Percentiles rank a stretch among this genome's conserved stretches.
Evolutionary conservation across 1,140 invertebrate genomes (phyloP).

Genomic region (Papilio polyxenes): DNA sequence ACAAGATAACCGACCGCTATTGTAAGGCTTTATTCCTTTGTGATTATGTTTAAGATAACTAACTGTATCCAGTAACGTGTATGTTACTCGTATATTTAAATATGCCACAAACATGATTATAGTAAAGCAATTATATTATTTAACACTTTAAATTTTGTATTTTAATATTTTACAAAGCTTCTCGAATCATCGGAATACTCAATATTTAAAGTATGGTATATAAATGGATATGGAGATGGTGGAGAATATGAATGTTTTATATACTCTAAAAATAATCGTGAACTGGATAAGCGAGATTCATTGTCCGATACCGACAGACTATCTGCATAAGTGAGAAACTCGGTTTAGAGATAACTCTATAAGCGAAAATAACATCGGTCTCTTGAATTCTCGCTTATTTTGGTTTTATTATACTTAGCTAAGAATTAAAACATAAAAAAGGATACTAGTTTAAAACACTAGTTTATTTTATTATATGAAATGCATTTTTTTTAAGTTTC

Average conservation of each 20-base stretch:
- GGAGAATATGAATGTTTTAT: too few relatives aligned
- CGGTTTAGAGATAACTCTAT: too few relatives aligned
- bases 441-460: not conserved
- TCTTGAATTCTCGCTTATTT: too few relatives aligned
- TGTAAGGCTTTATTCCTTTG: slow-evolving; percentile 23
- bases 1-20: slow-evolving; percentile 18
- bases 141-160: not conserved
- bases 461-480: not conserved
- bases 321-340: too few relatives aligned
- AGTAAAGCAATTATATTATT: not conserved
- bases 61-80: slow-evolving; percentile 14
- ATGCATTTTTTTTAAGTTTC: not conserved
- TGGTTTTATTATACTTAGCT: too few relatives aligned
- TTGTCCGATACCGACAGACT: too few relatives aligned
- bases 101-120: not conserved
- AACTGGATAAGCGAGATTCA: too few relatives aligned
- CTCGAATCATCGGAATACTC: too few relatives aligned
- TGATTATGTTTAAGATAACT: slow-evolving; percentile 26
- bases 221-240: too few relatives aligned
- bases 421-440: not conserved
- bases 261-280: too few relatives aligned
- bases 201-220: too few relatives aligned
- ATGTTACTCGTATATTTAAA: not conserved
- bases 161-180: not conserved
- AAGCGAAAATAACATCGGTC: too few relatives aligned